Evolutionary conservation across 2,888 invertebrate species (phyloP).

Genomic region (Xylophagus ater): DNA sequence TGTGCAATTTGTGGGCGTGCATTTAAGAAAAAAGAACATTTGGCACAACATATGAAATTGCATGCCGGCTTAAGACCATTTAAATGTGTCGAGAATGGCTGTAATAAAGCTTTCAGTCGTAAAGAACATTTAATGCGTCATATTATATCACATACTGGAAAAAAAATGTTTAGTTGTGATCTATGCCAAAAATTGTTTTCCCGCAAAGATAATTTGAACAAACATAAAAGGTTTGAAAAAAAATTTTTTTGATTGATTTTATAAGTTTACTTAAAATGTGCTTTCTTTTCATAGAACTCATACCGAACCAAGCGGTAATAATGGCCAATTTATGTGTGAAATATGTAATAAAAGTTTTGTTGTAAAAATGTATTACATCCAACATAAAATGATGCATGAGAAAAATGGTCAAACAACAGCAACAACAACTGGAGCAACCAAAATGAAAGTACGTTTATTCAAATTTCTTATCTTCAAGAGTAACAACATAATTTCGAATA

Average conservation of each 20-base stretch:
- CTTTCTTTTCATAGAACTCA: conserved; percentile 28
- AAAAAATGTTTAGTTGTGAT: conserved; percentile 54
- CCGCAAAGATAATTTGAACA: conserved; percentile 38
- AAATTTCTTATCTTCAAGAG: no score
- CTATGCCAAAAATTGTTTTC: conserved; percentile 47
- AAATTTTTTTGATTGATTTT: conserved; percentile 2
- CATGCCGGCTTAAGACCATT: conserved; percentile 57
- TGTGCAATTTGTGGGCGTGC: conserved; percentile 52
- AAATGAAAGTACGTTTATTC: conserved; percentile 15
- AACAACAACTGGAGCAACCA: no score
- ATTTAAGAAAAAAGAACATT: conserved; percentile 57
- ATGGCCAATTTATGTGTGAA: conserved; percentile 50
- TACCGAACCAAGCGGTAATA: conserved; percentile 21
- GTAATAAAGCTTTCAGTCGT: conserved; percentile 55
- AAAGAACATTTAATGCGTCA: conserved; percentile 59
- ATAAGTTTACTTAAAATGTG: background rate
- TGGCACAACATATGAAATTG: conserved; percentile 55
- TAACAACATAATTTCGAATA: no score
- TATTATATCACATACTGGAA: conserved; percentile 54
- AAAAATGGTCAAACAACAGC: conserved; percentile 20
- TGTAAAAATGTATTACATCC: conserved; percentile 53
- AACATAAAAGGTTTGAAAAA: conserved; percentile 29
- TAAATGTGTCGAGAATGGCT: conserved; percentile 46
- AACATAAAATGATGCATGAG: conserved; percentile 48
- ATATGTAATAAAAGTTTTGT: conserved; percentile 55